Percentiles rank a stretch among this genome's conserved stretches.
Evolutionary conservation across 1,140 invertebrate species (phyloP).

Genomic region (Thaumatotibia leucotreta): DNA sequence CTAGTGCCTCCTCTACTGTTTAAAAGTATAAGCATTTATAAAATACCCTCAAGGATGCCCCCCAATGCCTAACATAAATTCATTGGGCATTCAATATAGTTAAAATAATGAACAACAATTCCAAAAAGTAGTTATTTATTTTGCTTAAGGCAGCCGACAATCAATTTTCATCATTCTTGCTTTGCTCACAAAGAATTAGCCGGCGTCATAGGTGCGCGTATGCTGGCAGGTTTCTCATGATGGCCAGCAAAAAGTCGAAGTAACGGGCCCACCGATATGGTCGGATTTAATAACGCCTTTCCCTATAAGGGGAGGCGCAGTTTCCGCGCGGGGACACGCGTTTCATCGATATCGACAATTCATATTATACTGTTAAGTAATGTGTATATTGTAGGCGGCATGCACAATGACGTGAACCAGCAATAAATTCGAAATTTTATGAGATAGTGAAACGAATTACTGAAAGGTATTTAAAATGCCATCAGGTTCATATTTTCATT

Average conservation of each 20-base stretch:
- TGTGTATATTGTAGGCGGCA: neutral
- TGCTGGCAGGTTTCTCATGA: conserved; percentile 24
- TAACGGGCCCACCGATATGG: conserved; percentile 60
- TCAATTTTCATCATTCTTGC: neutral
- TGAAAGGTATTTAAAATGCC: neutral
- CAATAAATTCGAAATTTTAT: neutral
- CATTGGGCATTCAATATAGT: too few species aligned
- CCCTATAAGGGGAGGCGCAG: conserved; percentile 38
- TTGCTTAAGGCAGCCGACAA: neutral
- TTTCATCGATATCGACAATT: conserved; percentile 27
- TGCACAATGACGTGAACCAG: neutral
- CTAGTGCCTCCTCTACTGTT: too few species aligned
- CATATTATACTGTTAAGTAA: neutral
- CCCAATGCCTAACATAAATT: too few species aligned
- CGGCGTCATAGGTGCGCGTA: neutral
- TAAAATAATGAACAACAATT: neutral
- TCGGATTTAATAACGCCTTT: conserved; percentile 57
- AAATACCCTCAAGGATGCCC: too few species aligned
- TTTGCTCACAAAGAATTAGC: neutral
- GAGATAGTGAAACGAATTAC: neutral
- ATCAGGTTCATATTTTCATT: neutral
- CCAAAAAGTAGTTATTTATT: neutral
- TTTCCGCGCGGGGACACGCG: conserved; percentile 20
- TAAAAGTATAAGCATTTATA: too few species aligned
- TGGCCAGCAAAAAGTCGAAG: conserved; percentile 45